Conservation (phyloP, 2,797 vertebrate species). For the Sebastolobus altivelis region DNA sequence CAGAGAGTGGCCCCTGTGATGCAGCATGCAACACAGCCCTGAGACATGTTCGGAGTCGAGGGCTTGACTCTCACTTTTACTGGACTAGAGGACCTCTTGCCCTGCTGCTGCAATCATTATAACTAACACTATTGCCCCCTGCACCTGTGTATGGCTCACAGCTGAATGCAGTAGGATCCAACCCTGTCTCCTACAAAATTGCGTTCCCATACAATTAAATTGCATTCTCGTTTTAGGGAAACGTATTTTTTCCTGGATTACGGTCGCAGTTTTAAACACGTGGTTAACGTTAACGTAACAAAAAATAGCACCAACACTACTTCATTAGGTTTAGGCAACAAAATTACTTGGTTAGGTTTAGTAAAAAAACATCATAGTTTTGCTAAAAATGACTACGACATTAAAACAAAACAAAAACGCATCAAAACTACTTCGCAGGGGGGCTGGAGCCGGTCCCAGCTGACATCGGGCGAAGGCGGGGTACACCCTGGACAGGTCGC, state of each 20-base stretch:
- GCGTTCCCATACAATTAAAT: too few species aligned
- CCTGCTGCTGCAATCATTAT: slow-evolving; percentile 16
- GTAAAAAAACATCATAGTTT: too few species aligned
- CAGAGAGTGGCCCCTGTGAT: slow-evolving; percentile 14
- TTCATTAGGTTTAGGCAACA: too few species aligned
- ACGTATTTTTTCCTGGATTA: neutral
- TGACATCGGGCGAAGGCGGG: too few species aligned
- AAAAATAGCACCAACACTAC: too few species aligned
- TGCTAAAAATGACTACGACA: too few species aligned
- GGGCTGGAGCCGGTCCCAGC: too few species aligned
- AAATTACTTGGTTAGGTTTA: too few species aligned
- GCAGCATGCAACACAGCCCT: slow-evolving; percentile 5
- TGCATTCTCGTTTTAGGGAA: neutral
- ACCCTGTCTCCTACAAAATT: too few species aligned
- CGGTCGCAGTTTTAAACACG: neutral
- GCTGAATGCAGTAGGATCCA: neutral
- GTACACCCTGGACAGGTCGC: too few species aligned
- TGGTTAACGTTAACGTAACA: neutral
- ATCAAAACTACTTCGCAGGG: too few species aligned
- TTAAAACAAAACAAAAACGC: too few species aligned
- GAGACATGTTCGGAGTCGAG: slow-evolving; percentile 18
- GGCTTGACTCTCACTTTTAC: slow-evolving; percentile 19
- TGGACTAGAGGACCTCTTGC: slow-evolving; percentile 7
- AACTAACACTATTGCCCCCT: neutral
- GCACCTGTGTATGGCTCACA: neutral